Evolutionary conservation across 2,888 invertebrate genomes (phyloP).

Genomic region (Nezara viridula): DNA sequence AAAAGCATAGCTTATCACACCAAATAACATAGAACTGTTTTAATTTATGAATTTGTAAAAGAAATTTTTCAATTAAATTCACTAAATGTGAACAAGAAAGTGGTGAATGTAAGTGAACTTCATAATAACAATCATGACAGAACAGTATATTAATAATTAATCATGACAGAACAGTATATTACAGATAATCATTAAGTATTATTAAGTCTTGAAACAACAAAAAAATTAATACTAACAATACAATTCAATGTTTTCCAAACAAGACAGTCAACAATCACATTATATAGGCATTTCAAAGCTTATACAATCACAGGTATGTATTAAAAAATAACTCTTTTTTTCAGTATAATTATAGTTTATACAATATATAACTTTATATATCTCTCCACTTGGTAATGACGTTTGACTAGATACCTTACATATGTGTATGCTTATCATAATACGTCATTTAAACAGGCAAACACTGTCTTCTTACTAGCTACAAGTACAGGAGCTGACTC

Average conservation of each 20-base stretch:
- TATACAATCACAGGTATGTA: constrained; percentile 64
- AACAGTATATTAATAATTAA: constrained; percentile 21
- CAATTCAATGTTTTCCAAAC: constrained; percentile 58
- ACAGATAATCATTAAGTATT: constrained; percentile 58
- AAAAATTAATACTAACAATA: constrained; percentile 56
- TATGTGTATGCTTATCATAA: constrained; percentile 57
- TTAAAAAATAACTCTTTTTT: constrained; percentile 65
- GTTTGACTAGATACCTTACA: constrained; percentile 62
- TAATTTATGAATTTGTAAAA: constrained; percentile 18
- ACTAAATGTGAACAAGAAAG: neutral
- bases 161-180: neutral
- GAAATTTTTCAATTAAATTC: constrained; percentile 29
- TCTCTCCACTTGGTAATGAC: constrained; percentile 61
- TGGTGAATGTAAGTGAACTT: constrained; percentile 21
- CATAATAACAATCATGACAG: constrained; percentile 39
- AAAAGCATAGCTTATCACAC: constrained; percentile 57
- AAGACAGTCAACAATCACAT: constrained; percentile 60
- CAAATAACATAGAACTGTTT: constrained; percentile 57
- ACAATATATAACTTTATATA: constrained; percentile 61
- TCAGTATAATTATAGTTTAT: constrained; percentile 54
- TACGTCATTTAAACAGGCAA: constrained; percentile 59
- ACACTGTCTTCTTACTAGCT: constrained; percentile 58
- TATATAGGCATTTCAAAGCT: constrained; percentile 60
- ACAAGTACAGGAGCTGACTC: constrained; percentile 60
- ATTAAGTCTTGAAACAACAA: constrained; percentile 62